Conservation (phyloP, 2,113 vertebrate genomes). For the Eptatretus burgeri region DNA sequence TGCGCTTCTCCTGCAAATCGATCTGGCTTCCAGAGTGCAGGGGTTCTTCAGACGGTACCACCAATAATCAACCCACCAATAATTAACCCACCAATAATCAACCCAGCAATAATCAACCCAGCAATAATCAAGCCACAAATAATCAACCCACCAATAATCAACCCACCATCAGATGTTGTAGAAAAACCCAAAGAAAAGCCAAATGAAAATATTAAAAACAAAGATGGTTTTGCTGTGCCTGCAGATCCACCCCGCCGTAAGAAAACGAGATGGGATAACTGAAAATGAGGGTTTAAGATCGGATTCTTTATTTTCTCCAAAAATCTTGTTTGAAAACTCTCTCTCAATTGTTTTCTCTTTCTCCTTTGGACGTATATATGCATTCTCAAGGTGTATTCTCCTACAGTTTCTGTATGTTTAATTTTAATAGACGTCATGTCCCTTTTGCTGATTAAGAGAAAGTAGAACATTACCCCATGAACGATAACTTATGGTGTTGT, state of each 20-base stretch:
- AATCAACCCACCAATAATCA: conserved; percentile 10
- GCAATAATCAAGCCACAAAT: conserved; percentile 11
- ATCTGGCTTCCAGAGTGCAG: conserved; percentile 14
- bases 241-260: conserved; percentile 58
- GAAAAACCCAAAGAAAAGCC: conserved; percentile 12
- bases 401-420: too few relatives aligned
- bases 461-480: too few relatives aligned
- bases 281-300: conserved; percentile 12
- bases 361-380: too few relatives aligned
- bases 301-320: too few relatives aligned
- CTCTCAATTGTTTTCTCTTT: too few relatives aligned
- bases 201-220: conserved; percentile 17
- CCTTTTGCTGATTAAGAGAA: too few relatives aligned
- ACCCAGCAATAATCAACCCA: conserved; percentile 9
- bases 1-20: conserved; percentile 21
- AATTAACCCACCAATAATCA: conserved; percentile 12
- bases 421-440: too few relatives aligned
- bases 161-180: conserved; percentile 8
- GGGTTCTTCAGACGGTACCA: conserved; percentile 7
- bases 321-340: too few relatives aligned
- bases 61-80: conserved; percentile 11
- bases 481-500: too few relatives aligned
- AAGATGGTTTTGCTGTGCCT: conserved; percentile 56
- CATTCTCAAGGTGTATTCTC: too few relatives aligned
- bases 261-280: conserved; percentile 95